Evolutionary conservation across 2,797 vertebrate species (phyloP).

Genomic region (Botia kubotai): DNA sequence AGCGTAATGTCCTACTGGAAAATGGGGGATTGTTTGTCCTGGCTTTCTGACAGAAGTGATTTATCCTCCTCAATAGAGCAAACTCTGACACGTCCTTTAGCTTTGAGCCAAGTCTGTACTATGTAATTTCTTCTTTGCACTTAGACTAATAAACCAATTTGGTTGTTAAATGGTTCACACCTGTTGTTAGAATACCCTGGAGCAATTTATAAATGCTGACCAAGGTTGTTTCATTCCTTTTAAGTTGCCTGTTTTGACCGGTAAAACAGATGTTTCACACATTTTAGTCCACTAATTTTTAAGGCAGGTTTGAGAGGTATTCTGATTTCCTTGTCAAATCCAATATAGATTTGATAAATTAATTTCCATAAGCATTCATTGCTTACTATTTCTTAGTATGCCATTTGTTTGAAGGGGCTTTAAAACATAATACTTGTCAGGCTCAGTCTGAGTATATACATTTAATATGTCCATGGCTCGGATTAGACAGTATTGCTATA

Average conservation of each 20-base stretch:
- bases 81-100: conserved; percentile 57
- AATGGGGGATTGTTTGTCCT: conserved; percentile 15
- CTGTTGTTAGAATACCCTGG: conserved; percentile 43
- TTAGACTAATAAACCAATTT: conserved; percentile 58
- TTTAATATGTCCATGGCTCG: not conserved
- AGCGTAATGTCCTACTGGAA: conserved; percentile 20
- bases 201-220: conserved; percentile 43
- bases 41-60: conserved; percentile 33
- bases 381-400: not conserved
- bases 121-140: conserved; percentile 42
- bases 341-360: not conserved
- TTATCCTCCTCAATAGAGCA: conserved; percentile 58
- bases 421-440: not conserved
- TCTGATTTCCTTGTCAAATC: not conserved
- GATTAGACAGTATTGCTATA: conserved; percentile 3
- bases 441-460: not conserved
- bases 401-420: not conserved
- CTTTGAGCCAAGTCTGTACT: conserved; percentile 57
- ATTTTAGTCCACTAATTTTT: conserved; percentile 7
- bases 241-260: conserved; percentile 45
- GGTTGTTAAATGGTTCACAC: conserved; percentile 59
- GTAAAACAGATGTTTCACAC: conserved; percentile 54
- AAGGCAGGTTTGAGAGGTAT: not conserved
- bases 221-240: conserved; percentile 41
- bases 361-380: not conserved